phyloP scores from a whole-genome alignment of 2,888 invertebrate species.

The Machimus atricapillus region DNA sequence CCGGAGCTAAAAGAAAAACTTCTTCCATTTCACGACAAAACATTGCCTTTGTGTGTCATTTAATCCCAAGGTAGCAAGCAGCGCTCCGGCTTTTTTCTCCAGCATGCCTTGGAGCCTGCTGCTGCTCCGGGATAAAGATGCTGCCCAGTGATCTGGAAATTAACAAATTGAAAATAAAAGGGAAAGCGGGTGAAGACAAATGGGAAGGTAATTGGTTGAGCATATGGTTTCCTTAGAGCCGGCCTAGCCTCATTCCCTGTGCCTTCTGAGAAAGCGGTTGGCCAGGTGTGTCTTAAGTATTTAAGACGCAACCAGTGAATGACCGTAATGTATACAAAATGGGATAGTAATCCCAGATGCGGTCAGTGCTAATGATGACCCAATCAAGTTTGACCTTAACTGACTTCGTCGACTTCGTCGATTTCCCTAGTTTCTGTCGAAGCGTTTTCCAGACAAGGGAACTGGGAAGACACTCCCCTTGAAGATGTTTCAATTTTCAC shows the following conservation, averaged over 20 bases:
- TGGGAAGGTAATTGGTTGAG: constrained; percentile 1
- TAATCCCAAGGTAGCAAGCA: constrained; percentile 9
- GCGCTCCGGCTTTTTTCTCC: not conserved
- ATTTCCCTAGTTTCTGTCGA: not conserved
- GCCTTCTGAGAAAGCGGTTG: not conserved
- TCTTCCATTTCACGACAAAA: not conserved
- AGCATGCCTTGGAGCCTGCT: not conserved
- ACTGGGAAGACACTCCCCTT: not conserved
- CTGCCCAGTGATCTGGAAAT: constrained; percentile 5
- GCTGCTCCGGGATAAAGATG: not conserved
- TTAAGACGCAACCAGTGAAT: not conserved
- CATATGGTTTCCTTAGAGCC: not conserved
- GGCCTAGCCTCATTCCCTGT: not conserved
- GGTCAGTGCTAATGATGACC: not conserved
- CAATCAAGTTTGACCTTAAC: not conserved
- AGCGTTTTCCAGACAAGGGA: not conserved
- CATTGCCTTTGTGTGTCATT: constrained; percentile 8
- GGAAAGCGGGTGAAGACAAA: not conserved
- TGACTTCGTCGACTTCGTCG: not conserved
- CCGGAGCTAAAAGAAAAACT: constrained; percentile 1
- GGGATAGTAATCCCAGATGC: not conserved
- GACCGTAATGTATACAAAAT: not conserved
- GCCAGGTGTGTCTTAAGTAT: not conserved
- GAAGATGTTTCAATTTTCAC: constrained; percentile 5
- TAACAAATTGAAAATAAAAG: constrained; percentile 27